Evolutionary conservation across 2,888 invertebrate species (phyloP).

Genomic region (Stratiomys singularior): DNA sequence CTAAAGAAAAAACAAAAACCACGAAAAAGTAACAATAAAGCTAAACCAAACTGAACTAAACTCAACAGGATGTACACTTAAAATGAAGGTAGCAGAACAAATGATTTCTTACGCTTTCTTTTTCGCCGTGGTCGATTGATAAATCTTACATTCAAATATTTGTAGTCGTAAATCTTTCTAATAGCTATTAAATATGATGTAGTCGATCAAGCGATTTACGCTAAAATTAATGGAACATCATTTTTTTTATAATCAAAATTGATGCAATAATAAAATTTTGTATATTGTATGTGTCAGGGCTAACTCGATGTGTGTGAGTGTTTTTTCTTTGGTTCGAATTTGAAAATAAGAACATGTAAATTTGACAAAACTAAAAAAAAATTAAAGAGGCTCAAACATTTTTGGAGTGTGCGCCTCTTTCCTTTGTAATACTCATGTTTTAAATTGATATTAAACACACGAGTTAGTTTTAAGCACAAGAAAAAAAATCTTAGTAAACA

Average conservation of each 20-base stretch:
- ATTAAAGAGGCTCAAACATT: background rate
- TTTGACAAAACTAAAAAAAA: background rate
- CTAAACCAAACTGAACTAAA: background rate
- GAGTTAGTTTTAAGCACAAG: no score
- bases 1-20: background rate
- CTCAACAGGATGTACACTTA: background rate
- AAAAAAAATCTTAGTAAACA: no score
- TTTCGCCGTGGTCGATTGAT: conserved; percentile 23
- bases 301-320: no score
- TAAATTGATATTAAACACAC: no score
- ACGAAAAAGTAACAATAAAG: background rate
- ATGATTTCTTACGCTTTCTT: conserved; percentile 19
- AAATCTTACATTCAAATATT: conserved; percentile 4
- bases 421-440: no score
- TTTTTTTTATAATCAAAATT: conserved; percentile 1
- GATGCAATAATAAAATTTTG: background rate
- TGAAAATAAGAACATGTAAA: background rate
- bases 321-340: background rate
- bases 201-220: background rate
- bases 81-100: conserved; percentile 6
- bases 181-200: conserved; percentile 24
- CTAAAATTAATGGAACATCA: background rate
- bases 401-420: background rate
- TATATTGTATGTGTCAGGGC: no score
- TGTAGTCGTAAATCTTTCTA: conserved; percentile 15